Evolutionary conservation across 1,140 invertebrate genomes (phyloP), one percentile per base, ranked within the genome.

Genomic region (Neuroterus valhalla): DNA sequence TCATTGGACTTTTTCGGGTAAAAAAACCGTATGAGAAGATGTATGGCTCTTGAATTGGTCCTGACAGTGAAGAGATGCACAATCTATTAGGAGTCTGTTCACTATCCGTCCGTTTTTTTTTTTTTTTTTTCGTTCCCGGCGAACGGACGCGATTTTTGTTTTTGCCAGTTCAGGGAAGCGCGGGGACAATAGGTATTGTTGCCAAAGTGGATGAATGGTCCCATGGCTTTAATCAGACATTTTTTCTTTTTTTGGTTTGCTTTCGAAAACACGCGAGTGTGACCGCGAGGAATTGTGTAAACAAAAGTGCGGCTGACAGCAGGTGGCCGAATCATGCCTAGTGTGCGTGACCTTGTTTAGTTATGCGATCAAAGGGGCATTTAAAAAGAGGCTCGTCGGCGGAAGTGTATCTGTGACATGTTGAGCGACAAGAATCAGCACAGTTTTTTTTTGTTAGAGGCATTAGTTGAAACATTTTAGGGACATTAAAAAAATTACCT

Each of bases 281-380:
- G 23, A 23, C 15, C 46, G 81, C 80, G 80, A 83, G 21, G 78
- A 75, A 78, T 80, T 80, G 78, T 77, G 83, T 86, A 85, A 85
- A 82, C 79, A 85, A 82, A 85, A 85, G 80, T 83, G 78, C 80
- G 73, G 77, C 76, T 77, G 75, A 77, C 77, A 85, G 84, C 84
- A 86, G 84, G 84, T 86, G 84, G 84, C 76, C 79, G 80, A 82
- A 82, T 84, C 82, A 79, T 72, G 81, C 69, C 62, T 17, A 75
- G 75, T 70, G 74, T 70, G 74, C 73, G 73, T 77, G 75, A 80
- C 75, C 75, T 75, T 72, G 76, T 72, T 31, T 71, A 55, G 68
- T 43, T 48, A 48, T 48, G 8, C 46, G 46, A 48, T 48, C 66
- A 43, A 44, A 67, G n/a, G 74, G 48, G 23, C 68, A 66, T 71